Percentiles rank a stretch among this genome's conserved stretches.
Conservation (phyloP, 2,113 vertebrate species). For the Anarrhichthys ocellatus region DNA sequence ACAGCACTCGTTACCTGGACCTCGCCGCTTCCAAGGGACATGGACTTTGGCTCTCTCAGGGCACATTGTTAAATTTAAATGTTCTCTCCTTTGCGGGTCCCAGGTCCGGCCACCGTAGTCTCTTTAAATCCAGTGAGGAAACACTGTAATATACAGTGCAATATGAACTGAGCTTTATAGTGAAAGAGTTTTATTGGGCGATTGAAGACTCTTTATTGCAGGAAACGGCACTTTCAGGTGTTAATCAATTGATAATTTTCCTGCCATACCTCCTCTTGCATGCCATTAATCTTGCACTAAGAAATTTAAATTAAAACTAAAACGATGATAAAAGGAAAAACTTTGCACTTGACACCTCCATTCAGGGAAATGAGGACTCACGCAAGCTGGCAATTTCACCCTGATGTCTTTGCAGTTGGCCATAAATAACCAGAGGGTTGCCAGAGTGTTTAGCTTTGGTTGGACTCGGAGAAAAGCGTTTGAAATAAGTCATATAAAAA, state of each 20-base stretch:
- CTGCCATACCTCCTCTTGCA: background rate
- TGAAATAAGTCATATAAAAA: background rate
- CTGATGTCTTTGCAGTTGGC: background rate
- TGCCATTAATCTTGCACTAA: background rate
- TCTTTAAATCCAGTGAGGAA: background rate
- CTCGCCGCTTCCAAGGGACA: no score
- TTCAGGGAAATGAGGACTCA: background rate
- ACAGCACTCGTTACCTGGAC: background rate
- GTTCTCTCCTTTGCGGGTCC: background rate
- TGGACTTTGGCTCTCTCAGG: no score
- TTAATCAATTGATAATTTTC: background rate
- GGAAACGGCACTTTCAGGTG: background rate
- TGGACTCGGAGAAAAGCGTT: background rate
- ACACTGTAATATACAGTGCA: background rate
- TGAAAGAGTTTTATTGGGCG: background rate
- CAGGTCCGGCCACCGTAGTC: background rate
- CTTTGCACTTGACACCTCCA: background rate
- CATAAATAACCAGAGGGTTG: background rate
- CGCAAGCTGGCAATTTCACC: background rate
- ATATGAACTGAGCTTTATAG: background rate
- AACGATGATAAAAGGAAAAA: background rate
- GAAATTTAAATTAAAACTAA: background rate
- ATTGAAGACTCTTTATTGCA: background rate
- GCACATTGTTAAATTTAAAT: background rate
- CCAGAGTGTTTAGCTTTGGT: background rate